These are phyloP conservation scores for Microtus californicus DNA, from an alignment of 2,797 vertebrate genomes.

Conservation along the genomic window DNA sequence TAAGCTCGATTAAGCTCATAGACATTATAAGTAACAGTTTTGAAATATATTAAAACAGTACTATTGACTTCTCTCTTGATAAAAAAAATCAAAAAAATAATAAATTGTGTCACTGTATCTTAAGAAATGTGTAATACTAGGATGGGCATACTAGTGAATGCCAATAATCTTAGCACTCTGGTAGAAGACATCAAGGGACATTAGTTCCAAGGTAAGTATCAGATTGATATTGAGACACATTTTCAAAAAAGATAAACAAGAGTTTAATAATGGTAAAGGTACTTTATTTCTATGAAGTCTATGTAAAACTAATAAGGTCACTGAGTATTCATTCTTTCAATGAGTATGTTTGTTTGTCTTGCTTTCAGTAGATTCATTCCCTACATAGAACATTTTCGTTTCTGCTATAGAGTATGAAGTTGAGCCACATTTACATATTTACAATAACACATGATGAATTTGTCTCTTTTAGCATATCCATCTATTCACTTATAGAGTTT, in stretches of 20 bases:
- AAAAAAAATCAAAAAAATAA: background rate
- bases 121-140: background rate
- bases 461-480: background rate
- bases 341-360: background rate
- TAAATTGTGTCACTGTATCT: background rate
- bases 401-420: background rate
- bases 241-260: background rate
- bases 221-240: background rate
- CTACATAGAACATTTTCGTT: background rate
- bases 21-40: background rate
- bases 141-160: background rate
- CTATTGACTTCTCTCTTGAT: background rate
- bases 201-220: background rate
- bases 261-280: background rate
- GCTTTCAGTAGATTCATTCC: background rate
- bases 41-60: background rate
- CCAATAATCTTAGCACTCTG: background rate
- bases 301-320: background rate
- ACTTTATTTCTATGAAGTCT: background rate
- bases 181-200: rapidly evolving
- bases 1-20: background rate
- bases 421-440: background rate
- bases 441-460: background rate
- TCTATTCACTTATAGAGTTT: background rate
- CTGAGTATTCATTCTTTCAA: background rate